These are phyloP conservation scores for Drosophila monieri DNA, from an alignment of 2,888 invertebrate species.

Conservation along the genomic window DNA sequence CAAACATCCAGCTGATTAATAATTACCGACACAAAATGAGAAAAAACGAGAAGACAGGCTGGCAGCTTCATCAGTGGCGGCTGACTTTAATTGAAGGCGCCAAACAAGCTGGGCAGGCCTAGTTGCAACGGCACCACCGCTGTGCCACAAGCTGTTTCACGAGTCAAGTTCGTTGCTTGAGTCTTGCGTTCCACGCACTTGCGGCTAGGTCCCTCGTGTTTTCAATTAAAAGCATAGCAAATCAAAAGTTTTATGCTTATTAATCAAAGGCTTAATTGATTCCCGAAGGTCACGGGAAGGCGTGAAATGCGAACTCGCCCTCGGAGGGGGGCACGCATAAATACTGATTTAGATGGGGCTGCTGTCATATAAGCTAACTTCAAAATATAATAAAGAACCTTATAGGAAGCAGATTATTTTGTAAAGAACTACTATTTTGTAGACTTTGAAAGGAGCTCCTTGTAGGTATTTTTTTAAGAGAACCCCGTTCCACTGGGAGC, in stretches of 20 bases:
- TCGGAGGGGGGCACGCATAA: constrained; percentile 7
- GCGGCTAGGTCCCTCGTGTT: not conserved
- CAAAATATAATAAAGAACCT: too few species aligned
- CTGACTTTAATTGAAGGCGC: constrained; percentile 71
- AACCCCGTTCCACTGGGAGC: constrained; percentile 11
- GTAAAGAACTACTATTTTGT: too few species aligned
- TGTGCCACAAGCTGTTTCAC: constrained; percentile 31
- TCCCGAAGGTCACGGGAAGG: constrained; percentile 42
- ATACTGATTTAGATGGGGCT: not conserved
- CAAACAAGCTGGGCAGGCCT: constrained; percentile 57
- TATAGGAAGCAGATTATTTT: too few species aligned
- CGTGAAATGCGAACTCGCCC: constrained; percentile 24
- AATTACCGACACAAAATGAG: constrained; percentile 6
- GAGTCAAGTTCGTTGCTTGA: constrained; percentile 34
- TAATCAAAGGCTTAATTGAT: constrained; percentile 77
- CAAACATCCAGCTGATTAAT: constrained; percentile 25
- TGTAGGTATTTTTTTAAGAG: not conserved
- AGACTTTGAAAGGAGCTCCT: too few species aligned
- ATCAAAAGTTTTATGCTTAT: constrained; percentile 61
- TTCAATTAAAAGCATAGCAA: constrained; percentile 57
- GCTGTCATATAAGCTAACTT: too few species aligned
- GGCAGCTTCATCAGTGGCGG: constrained; percentile 13
- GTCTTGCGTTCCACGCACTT: constrained; percentile 9
- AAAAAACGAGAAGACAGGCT: not conserved
- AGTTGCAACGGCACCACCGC: constrained; percentile 26